Conservation (phyloP, 2,888 invertebrate species). For the Mythimna vitellina region DNA sequence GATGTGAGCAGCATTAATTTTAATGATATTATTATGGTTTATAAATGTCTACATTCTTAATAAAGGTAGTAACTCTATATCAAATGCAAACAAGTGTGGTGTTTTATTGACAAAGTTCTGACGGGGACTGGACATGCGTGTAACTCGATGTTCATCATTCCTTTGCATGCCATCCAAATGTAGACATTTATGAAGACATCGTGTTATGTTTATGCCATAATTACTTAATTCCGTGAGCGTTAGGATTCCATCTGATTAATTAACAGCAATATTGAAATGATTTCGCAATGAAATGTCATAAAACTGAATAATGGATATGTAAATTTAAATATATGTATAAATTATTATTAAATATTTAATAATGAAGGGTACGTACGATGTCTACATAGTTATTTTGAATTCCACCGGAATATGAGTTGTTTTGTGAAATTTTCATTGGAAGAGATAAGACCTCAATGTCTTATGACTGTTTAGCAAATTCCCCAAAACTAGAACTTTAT, state of each 20-base stretch:
- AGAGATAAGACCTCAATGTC: slow-evolving; percentile 5
- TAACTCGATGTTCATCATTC: slow-evolving; percentile 11
- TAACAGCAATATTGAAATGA: slow-evolving; percentile 41
- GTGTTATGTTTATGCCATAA: slow-evolving; percentile 49
- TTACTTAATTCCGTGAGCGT: slow-evolving; percentile 44
- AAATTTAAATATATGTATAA: slow-evolving; percentile 62
- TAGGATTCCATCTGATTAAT: slow-evolving; percentile 33
- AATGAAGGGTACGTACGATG: slow-evolving; percentile 58
- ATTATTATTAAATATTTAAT: slow-evolving; percentile 60
- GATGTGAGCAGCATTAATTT: slow-evolving; percentile 55
- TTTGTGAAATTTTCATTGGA: slow-evolving; percentile 57
- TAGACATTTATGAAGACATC: slow-evolving; percentile 59
- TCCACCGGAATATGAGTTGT: slow-evolving; percentile 62
- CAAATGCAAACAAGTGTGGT: slow-evolving; percentile 39
- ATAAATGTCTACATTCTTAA: slow-evolving; percentile 62
- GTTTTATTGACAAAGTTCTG: slow-evolving; percentile 46
- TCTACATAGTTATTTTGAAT: slow-evolving; percentile 65
- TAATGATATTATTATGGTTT: slow-evolving; percentile 44
- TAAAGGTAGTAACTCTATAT: slow-evolving; percentile 29
- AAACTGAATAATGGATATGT: slow-evolving; percentile 47
- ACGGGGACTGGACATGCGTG: not conserved
- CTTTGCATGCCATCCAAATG: slow-evolving; percentile 45
- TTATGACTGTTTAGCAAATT: slow-evolving; percentile 39
- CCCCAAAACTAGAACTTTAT: slow-evolving; percentile 40
- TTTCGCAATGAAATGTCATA: slow-evolving; percentile 49